Conservation (phyloP, 2,888 invertebrate species). For the Caenorhabditis becei region DNA sequence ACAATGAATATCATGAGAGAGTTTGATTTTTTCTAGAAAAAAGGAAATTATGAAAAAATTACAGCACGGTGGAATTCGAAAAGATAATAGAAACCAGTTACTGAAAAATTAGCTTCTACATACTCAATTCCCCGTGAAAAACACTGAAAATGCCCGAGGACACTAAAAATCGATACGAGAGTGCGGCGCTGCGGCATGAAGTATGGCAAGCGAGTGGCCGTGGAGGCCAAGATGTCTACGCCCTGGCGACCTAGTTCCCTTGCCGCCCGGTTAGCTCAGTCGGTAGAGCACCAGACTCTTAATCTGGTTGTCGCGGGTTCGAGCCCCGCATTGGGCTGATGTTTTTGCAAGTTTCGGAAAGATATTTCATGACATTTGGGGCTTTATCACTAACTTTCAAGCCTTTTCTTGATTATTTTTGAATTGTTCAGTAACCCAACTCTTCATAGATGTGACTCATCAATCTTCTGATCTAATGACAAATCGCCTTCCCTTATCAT, state of each 20-base stretch:
- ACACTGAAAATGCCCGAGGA: background rate
- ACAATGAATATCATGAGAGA: no score
- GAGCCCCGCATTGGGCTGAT: conserved; percentile 79
- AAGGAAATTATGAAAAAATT: no score
- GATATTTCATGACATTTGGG: background rate
- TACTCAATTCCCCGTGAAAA: no score
- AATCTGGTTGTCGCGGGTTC: conserved; percentile 81
- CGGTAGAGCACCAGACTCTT: conserved; percentile 81
- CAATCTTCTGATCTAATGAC: no score
- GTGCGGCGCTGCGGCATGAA: background rate
- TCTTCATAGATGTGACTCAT: no score
- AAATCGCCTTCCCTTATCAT: background rate
- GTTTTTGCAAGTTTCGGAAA: conserved; percentile 4
- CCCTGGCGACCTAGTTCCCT: background rate
- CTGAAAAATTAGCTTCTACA: no score
- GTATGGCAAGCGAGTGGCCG: background rate
- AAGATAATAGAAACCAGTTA: no score
- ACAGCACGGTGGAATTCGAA: no score
- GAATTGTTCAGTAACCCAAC: no score
- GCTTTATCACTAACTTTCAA: no score
- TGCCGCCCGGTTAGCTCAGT: conserved; percentile 79
- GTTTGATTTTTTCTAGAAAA: no score
- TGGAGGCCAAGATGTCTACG: conserved; percentile 1
- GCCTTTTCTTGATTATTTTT: background rate
- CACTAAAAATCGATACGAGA: background rate